Percentiles rank a stretch among this genome's conserved stretches.
phyloP scores from a whole-genome alignment of 2,888 invertebrate genomes.

The Fabriciana adippe region DNA sequence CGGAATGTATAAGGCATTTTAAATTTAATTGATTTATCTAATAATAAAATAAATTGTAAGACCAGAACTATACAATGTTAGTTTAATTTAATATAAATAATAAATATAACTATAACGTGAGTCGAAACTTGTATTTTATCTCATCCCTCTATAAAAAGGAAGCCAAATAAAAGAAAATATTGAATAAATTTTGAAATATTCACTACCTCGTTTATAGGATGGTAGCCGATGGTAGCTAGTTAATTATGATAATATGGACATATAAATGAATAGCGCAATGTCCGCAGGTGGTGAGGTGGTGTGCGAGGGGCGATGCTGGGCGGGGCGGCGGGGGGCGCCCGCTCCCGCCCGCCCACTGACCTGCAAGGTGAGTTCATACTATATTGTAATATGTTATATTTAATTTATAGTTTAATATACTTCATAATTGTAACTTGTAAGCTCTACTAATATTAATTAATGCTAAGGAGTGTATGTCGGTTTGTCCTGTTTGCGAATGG shows the following conservation, averaged over 20 bases:
- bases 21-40: too few relatives aligned
- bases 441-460: background rate
- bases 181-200: background rate
- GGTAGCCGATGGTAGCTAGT: background rate
- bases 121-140: too few relatives aligned
- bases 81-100: too few relatives aligned
- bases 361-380: constrained; percentile 71
- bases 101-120: too few relatives aligned
- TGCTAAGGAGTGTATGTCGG: background rate
- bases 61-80: too few relatives aligned
- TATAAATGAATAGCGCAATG: constrained; percentile 41
- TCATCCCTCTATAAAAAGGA: too few relatives aligned
- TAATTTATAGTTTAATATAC: too few relatives aligned
- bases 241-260: constrained; percentile 22
- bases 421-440: too few relatives aligned
- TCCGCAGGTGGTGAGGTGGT: constrained; percentile 75
- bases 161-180: too few relatives aligned
- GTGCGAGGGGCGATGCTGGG: constrained; percentile 76
- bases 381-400: background rate
- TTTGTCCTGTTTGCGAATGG: too few relatives aligned
- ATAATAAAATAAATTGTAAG: too few relatives aligned
- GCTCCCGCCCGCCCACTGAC: constrained; percentile 81
- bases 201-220: background rate
- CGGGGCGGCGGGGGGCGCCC: constrained; percentile 82
- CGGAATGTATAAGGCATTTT: too few relatives aligned